Evolutionary conservation across 2,797 vertebrate species (phyloP).

Genomic region (Sitta carolinensis): DNA sequence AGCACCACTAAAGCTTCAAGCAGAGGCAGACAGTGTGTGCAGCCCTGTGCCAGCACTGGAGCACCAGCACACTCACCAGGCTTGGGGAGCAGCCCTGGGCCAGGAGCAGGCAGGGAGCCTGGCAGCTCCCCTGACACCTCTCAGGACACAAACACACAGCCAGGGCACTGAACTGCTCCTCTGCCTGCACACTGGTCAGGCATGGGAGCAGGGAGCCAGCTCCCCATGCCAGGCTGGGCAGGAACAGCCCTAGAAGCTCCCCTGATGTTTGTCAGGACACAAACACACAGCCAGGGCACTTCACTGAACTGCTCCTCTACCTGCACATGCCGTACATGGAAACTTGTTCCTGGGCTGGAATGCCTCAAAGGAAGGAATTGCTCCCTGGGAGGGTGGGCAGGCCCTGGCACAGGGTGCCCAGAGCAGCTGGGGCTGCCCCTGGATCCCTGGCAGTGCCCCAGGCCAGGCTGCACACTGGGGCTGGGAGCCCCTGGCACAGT

Average conservation of each 20-base stretch:
- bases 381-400: accelerated
- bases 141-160: not conserved
- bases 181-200: accelerated
- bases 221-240: no score
- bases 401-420: not conserved
- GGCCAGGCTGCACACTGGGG: accelerated
- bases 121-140: not conserved
- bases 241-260: not conserved
- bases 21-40: accelerated
- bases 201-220: accelerated
- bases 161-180: not conserved
- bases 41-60: accelerated
- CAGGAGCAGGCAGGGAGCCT: not conserved
- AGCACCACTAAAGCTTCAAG: accelerated
- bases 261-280: not conserved
- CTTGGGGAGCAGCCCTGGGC: accelerated
- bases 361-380: not conserved
- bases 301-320: not conserved
- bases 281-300: not conserved
- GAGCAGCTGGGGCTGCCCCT: not conserved
- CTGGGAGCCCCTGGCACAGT: accelerated
- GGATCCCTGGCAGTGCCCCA: not conserved
- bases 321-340: accelerated
- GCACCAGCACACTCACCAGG: accelerated
- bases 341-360: not conserved